Base-by-base conservation (phyloP, 1,140 invertebrate genomes). In the Bombus ignitus region DNA sequence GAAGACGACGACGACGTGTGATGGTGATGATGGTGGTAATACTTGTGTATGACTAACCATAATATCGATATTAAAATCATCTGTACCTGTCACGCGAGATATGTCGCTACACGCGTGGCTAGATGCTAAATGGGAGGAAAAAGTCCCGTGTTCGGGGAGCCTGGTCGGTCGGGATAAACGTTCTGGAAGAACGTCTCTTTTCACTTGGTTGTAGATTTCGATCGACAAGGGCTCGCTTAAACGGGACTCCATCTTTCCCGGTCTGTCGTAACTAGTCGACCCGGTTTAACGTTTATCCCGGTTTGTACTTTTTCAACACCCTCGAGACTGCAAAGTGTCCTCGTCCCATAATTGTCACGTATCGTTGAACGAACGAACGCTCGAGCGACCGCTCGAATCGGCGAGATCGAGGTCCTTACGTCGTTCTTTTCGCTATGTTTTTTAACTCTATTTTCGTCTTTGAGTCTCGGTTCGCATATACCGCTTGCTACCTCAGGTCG, bases 11-110 rank as follows among this genome's bases (percentile, higher is more conserved):
- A 70, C 8, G 8, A 53, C 8, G 1, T 15, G 35, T 53, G 47
- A 53, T 53, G 18, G 5, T 53, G 47, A 53, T 22, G 47, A 8
- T 53, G 62, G 82, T 79, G 65, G 57, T 85, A 47, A 65, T 89
- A 86, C 66, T 80, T 89, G 65, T 44, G 25, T 81, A 89, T 10
- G 44, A 32, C 53, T 89, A 87, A 87, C 71, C 57, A 89, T 83
- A 89, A 80, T 72, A 72, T 28, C 71, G 88, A 72, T 87, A 68
- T 80, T 65, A 66, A 62, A 62, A 80, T 77, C 66, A 90, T 44
- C 76, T 81, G 87, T 35, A 70, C 70, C 83, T 80, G 84, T 89
- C 76, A 77, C 84, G 76, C 76, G 73, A 89, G 80, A 87, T 85
- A 89, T 66, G 78, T 90, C n/a, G 66, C 86, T 88, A 90, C 71